Conservation (phyloP, 2,888 invertebrate species). For the Phasia obesa region DNA sequence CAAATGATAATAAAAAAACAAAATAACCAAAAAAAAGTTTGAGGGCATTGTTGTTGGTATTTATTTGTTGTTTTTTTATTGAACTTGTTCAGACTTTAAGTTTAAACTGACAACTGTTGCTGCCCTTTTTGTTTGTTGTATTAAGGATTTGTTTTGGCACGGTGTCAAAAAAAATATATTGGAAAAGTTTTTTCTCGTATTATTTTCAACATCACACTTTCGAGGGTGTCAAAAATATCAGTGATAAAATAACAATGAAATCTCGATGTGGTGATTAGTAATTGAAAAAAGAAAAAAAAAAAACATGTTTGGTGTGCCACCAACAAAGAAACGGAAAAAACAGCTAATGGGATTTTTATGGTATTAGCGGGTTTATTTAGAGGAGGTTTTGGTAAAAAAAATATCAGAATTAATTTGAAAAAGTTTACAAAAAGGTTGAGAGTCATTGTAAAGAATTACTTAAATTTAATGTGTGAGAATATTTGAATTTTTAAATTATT, state of each 20-base stretch:
- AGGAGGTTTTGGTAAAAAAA: too few relatives aligned
- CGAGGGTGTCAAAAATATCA: slow-evolving; percentile 8
- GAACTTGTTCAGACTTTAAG: not conserved
- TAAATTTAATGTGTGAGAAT: too few relatives aligned
- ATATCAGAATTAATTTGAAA: too few relatives aligned
- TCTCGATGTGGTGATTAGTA: not conserved
- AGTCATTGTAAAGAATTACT: too few relatives aligned
- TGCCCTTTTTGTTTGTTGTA: not conserved
- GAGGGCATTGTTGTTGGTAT: not conserved
- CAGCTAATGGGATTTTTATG: not conserved
- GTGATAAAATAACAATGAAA: slow-evolving; percentile 8
- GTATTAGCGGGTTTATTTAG: too few relatives aligned
- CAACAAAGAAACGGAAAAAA: not conserved
- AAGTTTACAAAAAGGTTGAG: too few relatives aligned
- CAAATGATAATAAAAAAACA: slow-evolving; percentile 6
- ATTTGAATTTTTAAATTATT: too few relatives aligned
- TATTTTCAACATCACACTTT: not conserved
- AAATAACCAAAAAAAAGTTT: not conserved
- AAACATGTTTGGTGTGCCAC: not conserved
- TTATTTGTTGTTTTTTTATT: not conserved
- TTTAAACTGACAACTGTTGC: slow-evolving; percentile 39
- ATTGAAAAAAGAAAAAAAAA: not conserved
- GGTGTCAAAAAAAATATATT: not conserved
- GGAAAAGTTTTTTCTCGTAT: not conserved
- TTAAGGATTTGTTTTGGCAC: slow-evolving; percentile 12